Evolutionary conservation across 1,140 invertebrate genomes (phyloP).

Genomic region (Ceratina calcarata): DNA sequence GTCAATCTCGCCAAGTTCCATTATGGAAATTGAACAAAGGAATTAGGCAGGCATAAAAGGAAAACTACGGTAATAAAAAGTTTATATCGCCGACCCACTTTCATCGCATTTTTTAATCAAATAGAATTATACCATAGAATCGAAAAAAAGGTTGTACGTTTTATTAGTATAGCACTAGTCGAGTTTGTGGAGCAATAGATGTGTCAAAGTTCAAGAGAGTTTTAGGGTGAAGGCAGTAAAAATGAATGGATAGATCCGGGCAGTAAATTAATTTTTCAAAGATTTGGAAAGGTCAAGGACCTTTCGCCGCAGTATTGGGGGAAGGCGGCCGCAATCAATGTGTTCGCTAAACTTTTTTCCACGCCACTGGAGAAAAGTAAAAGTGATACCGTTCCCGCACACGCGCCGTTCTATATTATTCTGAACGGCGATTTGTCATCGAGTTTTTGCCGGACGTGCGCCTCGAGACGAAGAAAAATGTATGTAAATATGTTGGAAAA

Average conservation of each 20-base stretch:
- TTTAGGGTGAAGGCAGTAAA: constrained; percentile 51
- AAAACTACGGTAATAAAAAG: background rate
- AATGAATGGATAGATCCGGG: background rate
- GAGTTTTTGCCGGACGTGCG: constrained; percentile 16
- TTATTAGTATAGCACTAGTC: background rate
- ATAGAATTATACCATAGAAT: constrained; percentile 31
- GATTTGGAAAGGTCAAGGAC: too few species aligned
- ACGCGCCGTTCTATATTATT: constrained; percentile 54
- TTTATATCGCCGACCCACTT: background rate
- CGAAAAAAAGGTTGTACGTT: constrained; percentile 9
- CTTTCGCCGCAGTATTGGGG: background rate
- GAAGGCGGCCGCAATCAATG: constrained; percentile 34
- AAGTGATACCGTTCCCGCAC: background rate
- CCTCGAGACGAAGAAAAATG: constrained; percentile 46
- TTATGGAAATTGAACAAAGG: constrained; percentile 15
- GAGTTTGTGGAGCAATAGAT: constrained; percentile 42
- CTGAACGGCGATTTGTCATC: constrained; percentile 58
- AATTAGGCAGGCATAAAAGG: background rate
- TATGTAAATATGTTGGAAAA: constrained; percentile 52
- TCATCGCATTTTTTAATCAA: constrained; percentile 26
- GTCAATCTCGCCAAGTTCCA: background rate
- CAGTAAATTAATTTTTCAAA: constrained; percentile 5
- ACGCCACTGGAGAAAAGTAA: constrained; percentile 31
- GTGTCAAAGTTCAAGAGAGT: constrained; percentile 9
- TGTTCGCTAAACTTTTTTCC: constrained; percentile 14